Evolutionary conservation across 1,140 invertebrate genomes (phyloP), one percentile per base, ranked within the genome.

Genomic region (Pseudomyrmex pallidus): DNA sequence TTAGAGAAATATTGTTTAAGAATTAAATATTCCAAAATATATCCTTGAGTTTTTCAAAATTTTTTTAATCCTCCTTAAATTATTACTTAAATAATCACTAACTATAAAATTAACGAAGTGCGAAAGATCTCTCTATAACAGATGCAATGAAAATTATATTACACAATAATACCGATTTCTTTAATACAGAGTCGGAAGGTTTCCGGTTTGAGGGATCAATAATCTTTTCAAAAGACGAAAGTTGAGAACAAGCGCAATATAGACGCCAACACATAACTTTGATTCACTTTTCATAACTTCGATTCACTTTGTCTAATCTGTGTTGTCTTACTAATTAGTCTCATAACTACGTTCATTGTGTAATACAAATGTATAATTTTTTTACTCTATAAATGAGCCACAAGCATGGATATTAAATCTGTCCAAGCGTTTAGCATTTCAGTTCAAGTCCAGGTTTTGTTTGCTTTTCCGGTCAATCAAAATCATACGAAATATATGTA

Each of bases 311-410:
- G 44, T 67, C 8, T 35, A 68, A 22, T 78, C 9, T 5, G 4
- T 5, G 4, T 70, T 15, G 52, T 68, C 66, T 50, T 78, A 48
- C 68, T 59, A 68, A 68, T 70, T 80, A 70, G 68, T 35, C 17
- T 56, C 44, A 8, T 35, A 68, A 67, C 35, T 66, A 76, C 63
- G 70, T 68, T 78, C 35, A 59, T 59, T 57, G 5, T 57, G 5
- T 59, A 68, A 77, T 78, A 78, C 20, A 70, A 72, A 80, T 78
- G 12, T 70, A 78, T 59, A 35, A 35, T 35, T 35, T 35, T 52
- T 70, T 59, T 48, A 72, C 13, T 1, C 56, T 48, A 59, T 20
- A 35, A 35, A 15, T 70, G 44, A 57, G 59, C 0, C 22, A 61
- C n/a, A 59, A 78, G 64, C 10, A 2, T 59, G 20, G 17, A n/a